phyloP scores from a whole-genome alignment of 2,888 invertebrate genomes.

The Phrixothrix hirtus region DNA sequence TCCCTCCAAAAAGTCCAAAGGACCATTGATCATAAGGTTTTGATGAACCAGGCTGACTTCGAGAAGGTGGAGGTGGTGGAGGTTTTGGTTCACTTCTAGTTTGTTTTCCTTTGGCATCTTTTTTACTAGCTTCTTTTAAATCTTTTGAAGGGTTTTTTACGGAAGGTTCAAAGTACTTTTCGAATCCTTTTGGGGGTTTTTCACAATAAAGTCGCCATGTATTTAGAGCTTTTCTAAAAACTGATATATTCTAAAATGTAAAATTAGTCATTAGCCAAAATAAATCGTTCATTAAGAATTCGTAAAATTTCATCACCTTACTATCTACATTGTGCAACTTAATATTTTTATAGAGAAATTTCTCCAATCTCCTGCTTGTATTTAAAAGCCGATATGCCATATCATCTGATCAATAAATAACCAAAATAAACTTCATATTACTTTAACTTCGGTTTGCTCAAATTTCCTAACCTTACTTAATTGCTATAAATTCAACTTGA shows the following conservation, averaged over 20 bases:
- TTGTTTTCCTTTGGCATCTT: slow-evolving; percentile 53
- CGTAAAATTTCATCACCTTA: slow-evolving; percentile 42
- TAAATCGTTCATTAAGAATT: slow-evolving; percentile 9
- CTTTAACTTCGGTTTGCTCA: background rate
- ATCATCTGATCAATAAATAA: slow-evolving; percentile 26
- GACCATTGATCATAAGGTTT: slow-evolving; percentile 59
- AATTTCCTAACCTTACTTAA: slow-evolving; percentile 24
- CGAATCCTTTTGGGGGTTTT: slow-evolving; percentile 90
- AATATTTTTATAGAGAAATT: slow-evolving; percentile 50
- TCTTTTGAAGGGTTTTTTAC: slow-evolving; percentile 45
- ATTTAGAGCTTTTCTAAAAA: slow-evolving; percentile 63
- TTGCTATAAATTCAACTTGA: background rate
- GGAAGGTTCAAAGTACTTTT: slow-evolving; percentile 81
- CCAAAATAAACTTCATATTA: slow-evolving; percentile 17
- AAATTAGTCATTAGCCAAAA: slow-evolving; percentile 31
- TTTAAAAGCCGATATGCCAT: slow-evolving; percentile 69
- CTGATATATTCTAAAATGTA: slow-evolving; percentile 57
- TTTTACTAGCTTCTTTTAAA: slow-evolving; percentile 35
- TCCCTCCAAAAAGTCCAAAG: slow-evolving; percentile 59
- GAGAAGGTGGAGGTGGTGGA: slow-evolving; percentile 53
- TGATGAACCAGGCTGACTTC: slow-evolving; percentile 43
- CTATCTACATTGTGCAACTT: slow-evolving; percentile 47
- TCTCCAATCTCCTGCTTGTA: slow-evolving; percentile 63
- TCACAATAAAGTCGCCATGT: slow-evolving; percentile 70
- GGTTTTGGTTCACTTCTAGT: slow-evolving; percentile 52